phyloP scores from a whole-genome alignment of 23 tunicate genomes.

The Trididemnum miniatum region DNA sequence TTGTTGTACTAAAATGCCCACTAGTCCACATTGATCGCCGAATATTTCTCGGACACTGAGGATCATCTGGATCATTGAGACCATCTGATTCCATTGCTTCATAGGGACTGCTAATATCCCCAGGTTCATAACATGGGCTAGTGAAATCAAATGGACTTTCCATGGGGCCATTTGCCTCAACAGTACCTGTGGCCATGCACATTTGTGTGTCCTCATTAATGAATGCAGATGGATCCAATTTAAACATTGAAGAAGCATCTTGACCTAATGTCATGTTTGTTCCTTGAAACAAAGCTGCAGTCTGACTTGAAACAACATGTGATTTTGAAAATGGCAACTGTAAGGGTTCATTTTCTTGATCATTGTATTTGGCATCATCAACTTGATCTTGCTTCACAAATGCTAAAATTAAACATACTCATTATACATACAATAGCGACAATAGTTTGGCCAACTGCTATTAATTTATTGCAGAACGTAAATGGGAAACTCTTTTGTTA shows the following conservation, averaged over 20 bases:
- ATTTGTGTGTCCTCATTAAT: conserved; percentile 77
- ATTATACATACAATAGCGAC: too few species aligned
- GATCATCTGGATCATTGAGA: conserved; percentile 35
- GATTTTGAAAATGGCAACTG: not conserved
- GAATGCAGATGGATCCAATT: not conserved
- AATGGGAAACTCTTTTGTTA: too few species aligned
- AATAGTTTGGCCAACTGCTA: too few species aligned
- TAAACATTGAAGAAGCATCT: not conserved
- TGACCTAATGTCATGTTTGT: not conserved
- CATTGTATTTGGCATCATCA: not conserved
- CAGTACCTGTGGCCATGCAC: conserved; percentile 21
- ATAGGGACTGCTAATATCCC: conserved; percentile 77
- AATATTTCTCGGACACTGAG: conserved; percentile 13
- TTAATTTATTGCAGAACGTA: too few species aligned
- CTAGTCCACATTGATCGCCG: conserved; percentile 21
- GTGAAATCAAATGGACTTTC: conserved; percentile 52
- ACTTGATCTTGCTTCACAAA: not conserved
- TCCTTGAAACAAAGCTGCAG: not conserved
- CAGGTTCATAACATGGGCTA: conserved; percentile 69
- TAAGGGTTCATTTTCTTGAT: not conserved
- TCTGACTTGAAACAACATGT: not conserved
- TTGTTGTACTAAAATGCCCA: conserved; percentile 63
- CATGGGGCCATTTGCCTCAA: not conserved
- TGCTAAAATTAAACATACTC: too few species aligned
- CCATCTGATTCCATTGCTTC: conserved; percentile 94